phyloP scores from a whole-genome alignment of 2,888 invertebrate species.

The Clistopyga incitator region DNA sequence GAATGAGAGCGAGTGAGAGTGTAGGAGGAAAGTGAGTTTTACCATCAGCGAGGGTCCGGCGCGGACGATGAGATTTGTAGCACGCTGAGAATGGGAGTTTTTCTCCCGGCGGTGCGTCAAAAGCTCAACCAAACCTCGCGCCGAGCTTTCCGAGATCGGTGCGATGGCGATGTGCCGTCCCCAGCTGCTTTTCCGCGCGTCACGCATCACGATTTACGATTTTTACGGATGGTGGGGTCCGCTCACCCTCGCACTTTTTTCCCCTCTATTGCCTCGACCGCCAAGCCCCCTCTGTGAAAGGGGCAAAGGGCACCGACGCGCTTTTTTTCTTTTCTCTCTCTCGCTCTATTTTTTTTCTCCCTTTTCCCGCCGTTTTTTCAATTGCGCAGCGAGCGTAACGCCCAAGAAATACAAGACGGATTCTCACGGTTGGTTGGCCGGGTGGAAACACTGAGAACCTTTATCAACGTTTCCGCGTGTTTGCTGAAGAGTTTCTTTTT shows the following conservation, averaged over 20 bases:
- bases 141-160: slow-evolving; percentile 41
- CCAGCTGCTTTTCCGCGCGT: slow-evolving; percentile 26
- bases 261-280: slow-evolving; percentile 16
- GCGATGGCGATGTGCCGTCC: slow-evolving; percentile 4
- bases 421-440: slow-evolving; percentile 15
- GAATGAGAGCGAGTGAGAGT: slow-evolving; percentile 10
- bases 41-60: slow-evolving; percentile 45
- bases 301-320: slow-evolving; percentile 5
- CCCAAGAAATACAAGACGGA: slow-evolving; percentile 36
- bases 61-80: slow-evolving; percentile 55
- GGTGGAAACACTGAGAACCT: slow-evolving; percentile 2
- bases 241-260: slow-evolving; percentile 46
- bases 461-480: neutral
- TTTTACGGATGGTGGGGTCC: slow-evolving; percentile 37
- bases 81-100: slow-evolving; percentile 29
- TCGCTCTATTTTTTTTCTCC: slow-evolving; percentile 15
- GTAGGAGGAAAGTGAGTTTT: slow-evolving; percentile 52
- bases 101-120: slow-evolving; percentile 28
- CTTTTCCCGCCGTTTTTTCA: slow-evolving; percentile 27
- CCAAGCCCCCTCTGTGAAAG: slow-evolving; percentile 2
- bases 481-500: neutral
- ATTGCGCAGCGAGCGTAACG: slow-evolving; percentile 31
- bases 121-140: slow-evolving; percentile 54
- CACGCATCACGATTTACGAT: slow-evolving; percentile 60
- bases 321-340: slow-evolving; percentile 24